Evolutionary conservation across 2,797 vertebrate species (phyloP), one percentile per base, ranked within the genome.

Genomic region (Jordanella pulchra): DNA sequence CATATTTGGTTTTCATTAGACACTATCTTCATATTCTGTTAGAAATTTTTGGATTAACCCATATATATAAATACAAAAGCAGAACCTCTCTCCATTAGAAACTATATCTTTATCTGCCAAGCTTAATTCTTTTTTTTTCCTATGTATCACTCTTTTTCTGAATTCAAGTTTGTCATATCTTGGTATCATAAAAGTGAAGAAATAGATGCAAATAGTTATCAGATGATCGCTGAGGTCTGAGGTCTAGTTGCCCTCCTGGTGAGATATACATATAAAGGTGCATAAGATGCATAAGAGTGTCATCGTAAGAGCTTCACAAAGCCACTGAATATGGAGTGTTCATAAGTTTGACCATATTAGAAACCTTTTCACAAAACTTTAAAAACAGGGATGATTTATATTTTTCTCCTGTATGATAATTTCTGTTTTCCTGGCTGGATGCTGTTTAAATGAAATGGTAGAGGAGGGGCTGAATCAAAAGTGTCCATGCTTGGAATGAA

Each of bases 401-500:
- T 61, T 61, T 35, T 39, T 61, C 11, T n/a, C 3, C 58, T 9
- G 35, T 23, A 25, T 39, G 60, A 44, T 44, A 14, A 9, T 63
- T 44, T 42, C 35, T 25, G 23, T 25, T 23, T 64, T 64, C 35
- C 60, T n/a, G 2, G 60, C 23, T 25, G 23, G 60, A 44, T 44
- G 60, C 60, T 42, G 35, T 15, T 10, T 23, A 23, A 64, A 35
- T 15, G 60, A 64, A 64, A 10, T 13, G 0, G 35, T 7, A 39
- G 17, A 39, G 35, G 60, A 44, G 39, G 14, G 23, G 60, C 11
- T 7, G 39, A 6, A 79, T 90, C 80, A 85, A 88, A 78, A 71
- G 70, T 68, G 60, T 83, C 87, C 89, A 89, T 91, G 90, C 90
- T 90, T 67, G 7, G 91, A 91, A 92, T 91, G 79, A 81, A 65